Percentiles rank a stretch among this genome's conserved stretches.
Conservation (phyloP, 2,888 invertebrate species). For the Apotomis turbidana region DNA sequence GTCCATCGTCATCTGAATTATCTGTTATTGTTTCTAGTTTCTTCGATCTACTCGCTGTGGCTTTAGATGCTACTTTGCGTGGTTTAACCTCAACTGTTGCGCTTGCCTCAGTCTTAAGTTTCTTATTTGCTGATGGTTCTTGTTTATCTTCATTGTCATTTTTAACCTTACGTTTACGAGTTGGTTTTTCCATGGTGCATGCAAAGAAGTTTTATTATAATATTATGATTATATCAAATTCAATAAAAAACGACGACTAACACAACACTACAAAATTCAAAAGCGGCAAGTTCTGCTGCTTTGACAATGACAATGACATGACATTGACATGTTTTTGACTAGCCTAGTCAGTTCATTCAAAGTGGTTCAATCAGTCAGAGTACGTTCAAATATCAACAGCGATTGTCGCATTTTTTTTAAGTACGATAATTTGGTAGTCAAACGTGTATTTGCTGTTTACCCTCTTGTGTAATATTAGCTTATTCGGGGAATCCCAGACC, state of each 20-base stretch:
- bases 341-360: too few relatives aligned
- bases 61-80: slow-evolving; percentile 17
- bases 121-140: slow-evolving; percentile 30
- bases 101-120: slow-evolving; percentile 27
- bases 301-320: too few relatives aligned
- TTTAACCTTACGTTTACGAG: slow-evolving; percentile 55
- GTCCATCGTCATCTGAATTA: background rate
- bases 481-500: too few relatives aligned
- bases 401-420: too few relatives aligned
- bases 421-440: too few relatives aligned
- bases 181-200: slow-evolving; percentile 28
- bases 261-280: background rate
- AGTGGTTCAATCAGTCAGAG: too few relatives aligned
- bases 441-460: too few relatives aligned
- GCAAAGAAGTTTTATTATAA: background rate
- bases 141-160: slow-evolving; percentile 26
- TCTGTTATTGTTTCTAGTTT: slow-evolving; percentile 14
- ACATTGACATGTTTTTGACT: too few relatives aligned
- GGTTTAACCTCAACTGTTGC: slow-evolving; percentile 1
- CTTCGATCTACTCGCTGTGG: slow-evolving; percentile 18
- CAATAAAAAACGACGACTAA: background rate
- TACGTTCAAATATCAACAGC: too few relatives aligned
- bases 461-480: too few relatives aligned
- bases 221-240: background rate
- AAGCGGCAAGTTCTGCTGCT: background rate